Conservation (phyloP, 35 echinoderm and acorn worm species). For the Stichopus chloronotus region DNA sequence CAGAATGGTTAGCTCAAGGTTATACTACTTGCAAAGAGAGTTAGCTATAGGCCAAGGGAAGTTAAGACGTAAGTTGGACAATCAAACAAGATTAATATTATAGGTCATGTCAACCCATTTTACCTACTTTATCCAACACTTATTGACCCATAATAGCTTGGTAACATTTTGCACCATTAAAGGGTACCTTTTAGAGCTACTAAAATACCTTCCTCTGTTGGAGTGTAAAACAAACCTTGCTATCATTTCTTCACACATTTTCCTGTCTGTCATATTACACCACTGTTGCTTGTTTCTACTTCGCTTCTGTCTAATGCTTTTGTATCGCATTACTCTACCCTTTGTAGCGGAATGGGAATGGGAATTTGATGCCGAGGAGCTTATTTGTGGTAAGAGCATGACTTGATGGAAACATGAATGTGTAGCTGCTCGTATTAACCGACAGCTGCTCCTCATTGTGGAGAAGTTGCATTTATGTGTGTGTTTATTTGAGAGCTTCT, state of each 20-base stretch:
- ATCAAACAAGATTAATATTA: too few species aligned
- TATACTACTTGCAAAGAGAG: too few species aligned
- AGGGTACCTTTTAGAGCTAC: too few species aligned
- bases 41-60: too few species aligned
- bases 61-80: too few species aligned
- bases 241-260: background rate
- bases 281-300: slow-evolving; percentile 28
- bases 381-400: slow-evolving; percentile 92
- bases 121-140: too few species aligned
- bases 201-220: too few species aligned
- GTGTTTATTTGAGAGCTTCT: slow-evolving; percentile 1
- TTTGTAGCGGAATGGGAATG: slow-evolving; percentile 84
- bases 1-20: too few species aligned
- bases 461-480: background rate
- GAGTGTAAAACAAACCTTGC: background rate
- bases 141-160: too few species aligned
- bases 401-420: slow-evolving; percentile 3
- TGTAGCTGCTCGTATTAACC: background rate
- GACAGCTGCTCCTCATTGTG: background rate
- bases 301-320: slow-evolving; percentile 37
- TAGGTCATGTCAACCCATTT: too few species aligned
- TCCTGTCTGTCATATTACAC: background rate
- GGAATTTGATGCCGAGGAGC: slow-evolving; percentile 87
- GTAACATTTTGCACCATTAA: too few species aligned
- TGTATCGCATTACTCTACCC: slow-evolving; percentile 29